Percentiles rank a stretch among this genome's conserved stretches.
These are phyloP conservation scores for Myotis davidii DNA, from an alignment of 2,113 vertebrate species.

Conservation along the genomic window DNA sequence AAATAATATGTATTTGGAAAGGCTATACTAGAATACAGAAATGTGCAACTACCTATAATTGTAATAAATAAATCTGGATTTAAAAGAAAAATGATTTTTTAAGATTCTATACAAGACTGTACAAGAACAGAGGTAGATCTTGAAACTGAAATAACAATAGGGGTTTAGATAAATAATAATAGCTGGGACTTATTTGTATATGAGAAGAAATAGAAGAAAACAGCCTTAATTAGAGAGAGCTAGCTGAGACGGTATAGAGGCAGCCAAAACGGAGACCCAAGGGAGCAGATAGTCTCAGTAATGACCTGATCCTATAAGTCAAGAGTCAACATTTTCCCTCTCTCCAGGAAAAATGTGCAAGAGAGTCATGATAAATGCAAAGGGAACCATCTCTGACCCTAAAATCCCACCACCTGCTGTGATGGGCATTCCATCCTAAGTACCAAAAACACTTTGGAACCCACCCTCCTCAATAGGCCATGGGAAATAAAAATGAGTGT, in stretches of 20 bases:
- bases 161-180: neutral
- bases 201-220: neutral
- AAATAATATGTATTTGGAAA: slow-evolving; percentile 31
- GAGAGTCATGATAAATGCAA: neutral
- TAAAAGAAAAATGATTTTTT: neutral
- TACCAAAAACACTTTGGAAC: neutral
- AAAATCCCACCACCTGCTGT: neutral
- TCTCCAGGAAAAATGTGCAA: neutral
- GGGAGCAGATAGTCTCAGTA: neutral
- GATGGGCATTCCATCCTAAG: neutral
- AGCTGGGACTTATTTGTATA: neutral
- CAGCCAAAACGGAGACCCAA: neutral
- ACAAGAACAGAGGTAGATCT: neutral
- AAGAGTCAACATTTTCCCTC: neutral
- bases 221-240: neutral
- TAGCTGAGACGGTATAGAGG: neutral
- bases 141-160: neutral
- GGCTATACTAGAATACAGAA: neutral
- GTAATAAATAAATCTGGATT: slow-evolving; percentile 2
- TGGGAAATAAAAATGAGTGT: neutral
- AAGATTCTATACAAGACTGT: neutral
- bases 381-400: neutral
- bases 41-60: neutral
- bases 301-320: neutral
- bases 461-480: neutral